Evolutionary conservation across 2,113 vertebrate species (phyloP), one percentile per base, ranked within the genome.

Genomic region (Hemibagrus wyckioides): DNA sequence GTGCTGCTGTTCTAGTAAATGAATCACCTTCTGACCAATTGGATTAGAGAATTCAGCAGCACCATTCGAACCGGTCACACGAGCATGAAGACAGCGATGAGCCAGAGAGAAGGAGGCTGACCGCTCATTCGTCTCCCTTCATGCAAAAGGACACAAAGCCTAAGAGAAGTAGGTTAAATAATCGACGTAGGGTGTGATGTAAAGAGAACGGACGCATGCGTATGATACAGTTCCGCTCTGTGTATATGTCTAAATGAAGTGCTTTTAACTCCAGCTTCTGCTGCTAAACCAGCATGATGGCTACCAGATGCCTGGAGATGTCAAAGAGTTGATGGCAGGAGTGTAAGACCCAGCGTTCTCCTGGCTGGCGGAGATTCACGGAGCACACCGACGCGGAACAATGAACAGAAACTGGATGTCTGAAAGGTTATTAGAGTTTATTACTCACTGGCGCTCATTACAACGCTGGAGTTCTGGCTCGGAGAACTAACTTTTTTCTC

Each of bases 321-420:
- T 76, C 28, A 50, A 50, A n/a, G 14, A 48, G 25, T 13, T 48
- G 73, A 28, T 76, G 48, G 75, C 48, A 52, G 75, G 48, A 79
- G 2, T 52, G 48, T 50, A 30, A 30, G 75, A 52, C 3, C 14
- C 75, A 52, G 75, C 6, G n/a, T 52, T 52, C 28, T 79, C 75
- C 63, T 54, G n/a, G 63, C 82, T 83, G 82, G 61, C 82, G 33
- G 8, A 23, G 30, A 54, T 50, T 83, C 63, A 33, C 61, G 13
- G 44, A 83, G 25, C 59, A 52, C 44, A 9, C 7, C 15, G 17
- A 30, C 15, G 19, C 1, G 11, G 81, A 83, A 83, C 81, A 83
- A 83, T 65, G 81, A 83, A 83, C 82, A 83, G 82, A 69, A 83
- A 83, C 82, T 83, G 82, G 61, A 50, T 44, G 57, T 23, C 80